Conservation (phyloP, 2,888 invertebrate genomes). For the Spilarctia lutea region DNA sequence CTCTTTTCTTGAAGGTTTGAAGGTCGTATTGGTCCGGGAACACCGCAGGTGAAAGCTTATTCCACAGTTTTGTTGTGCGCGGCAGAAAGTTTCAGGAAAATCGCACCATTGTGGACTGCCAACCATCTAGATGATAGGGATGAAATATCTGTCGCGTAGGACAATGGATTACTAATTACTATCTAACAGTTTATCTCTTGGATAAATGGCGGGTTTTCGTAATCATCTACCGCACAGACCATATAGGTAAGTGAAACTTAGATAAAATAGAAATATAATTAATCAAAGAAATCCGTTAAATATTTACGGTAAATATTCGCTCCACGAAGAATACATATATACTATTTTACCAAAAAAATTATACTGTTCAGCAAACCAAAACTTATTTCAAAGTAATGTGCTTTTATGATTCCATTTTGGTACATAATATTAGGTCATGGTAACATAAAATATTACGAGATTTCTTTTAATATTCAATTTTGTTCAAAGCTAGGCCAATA, state of each 20-base stretch:
- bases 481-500: constrained; percentile 27
- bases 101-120: too few relatives aligned
- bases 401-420: constrained; percentile 35
- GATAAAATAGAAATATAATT: not conserved
- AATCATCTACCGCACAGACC: too few relatives aligned
- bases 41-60: too few relatives aligned
- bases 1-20: too few relatives aligned
- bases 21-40: too few relatives aligned
- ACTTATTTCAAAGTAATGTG: constrained; percentile 27
- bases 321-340: not conserved
- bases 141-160: too few relatives aligned
- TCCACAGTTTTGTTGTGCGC: too few relatives aligned
- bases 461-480: constrained; percentile 44
- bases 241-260: not conserved
- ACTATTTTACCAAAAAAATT: constrained; percentile 17
- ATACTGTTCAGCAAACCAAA: constrained; percentile 36
- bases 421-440: constrained; percentile 35
- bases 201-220: too few relatives aligned
- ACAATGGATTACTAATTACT: not conserved
- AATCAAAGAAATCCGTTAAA: not conserved
- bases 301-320: not conserved
- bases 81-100: too few relatives aligned
- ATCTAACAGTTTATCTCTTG: not conserved
- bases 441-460: constrained; percentile 41
- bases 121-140: too few relatives aligned